Conservation (phyloP, 2,888 invertebrate genomes). For the Meganola albula region DNA sequence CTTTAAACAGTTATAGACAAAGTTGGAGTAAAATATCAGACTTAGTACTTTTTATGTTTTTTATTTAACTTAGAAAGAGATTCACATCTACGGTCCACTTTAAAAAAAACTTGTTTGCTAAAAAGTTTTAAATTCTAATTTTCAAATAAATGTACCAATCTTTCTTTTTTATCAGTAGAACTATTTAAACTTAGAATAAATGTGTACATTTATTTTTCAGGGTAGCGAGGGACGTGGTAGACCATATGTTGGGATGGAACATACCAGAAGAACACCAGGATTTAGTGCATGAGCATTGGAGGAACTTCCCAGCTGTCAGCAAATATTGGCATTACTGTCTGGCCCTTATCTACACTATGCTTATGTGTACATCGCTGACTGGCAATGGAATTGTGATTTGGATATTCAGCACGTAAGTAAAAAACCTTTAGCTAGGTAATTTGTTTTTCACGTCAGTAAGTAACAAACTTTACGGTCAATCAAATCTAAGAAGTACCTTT, state of each 20-base stretch:
- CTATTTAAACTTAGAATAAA: slow-evolving; percentile 1
- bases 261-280: slow-evolving; percentile 81
- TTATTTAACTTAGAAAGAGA: no score
- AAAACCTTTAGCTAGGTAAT: no score
- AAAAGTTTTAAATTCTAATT: no score
- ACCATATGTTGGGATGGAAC: slow-evolving; percentile 82
- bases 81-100: no score
- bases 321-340: slow-evolving; percentile 82
- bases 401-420: slow-evolving; percentile 84
- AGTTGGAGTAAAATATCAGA: no score
- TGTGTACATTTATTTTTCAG: slow-evolving; percentile 26
- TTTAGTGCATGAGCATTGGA: slow-evolving; percentile 84
- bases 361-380: slow-evolving; percentile 78
- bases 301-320: slow-evolving; percentile 80
- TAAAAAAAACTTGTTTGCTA: no score
- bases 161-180: slow-evolving; percentile 1
- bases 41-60: no score
- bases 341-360: slow-evolving; percentile 80
- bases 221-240: slow-evolving; percentile 61
- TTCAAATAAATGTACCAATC: no score
- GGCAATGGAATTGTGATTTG: slow-evolving; percentile 86
- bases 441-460: no score
- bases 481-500: no score
- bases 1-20: neutral
- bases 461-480: no score